These are phyloP conservation scores for Hemaris fuciformis DNA, from an alignment of 2,888 invertebrate species.

Conservation along the genomic window DNA sequence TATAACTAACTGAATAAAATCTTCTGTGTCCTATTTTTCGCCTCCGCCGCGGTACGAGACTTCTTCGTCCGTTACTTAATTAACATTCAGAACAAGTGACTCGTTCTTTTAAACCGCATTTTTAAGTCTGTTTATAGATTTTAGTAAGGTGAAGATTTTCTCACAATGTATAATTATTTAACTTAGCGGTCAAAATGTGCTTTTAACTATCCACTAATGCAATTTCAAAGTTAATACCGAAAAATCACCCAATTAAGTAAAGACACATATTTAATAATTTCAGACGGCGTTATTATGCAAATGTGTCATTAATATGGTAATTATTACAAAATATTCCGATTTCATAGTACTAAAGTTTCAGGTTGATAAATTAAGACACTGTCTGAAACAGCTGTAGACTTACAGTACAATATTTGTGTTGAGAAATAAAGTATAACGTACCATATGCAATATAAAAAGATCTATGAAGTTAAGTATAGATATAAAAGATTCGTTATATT, in stretches of 20 bases:
- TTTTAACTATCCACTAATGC: no score
- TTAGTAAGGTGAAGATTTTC: no score
- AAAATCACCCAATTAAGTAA: no score
- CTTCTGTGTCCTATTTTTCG: background rate
- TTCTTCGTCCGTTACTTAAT: background rate
- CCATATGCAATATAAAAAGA: background rate
- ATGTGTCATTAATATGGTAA: background rate
- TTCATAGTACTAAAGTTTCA: background rate
- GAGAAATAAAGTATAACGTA: background rate
- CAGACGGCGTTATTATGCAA: background rate
- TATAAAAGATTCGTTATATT: background rate
- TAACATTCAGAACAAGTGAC: background rate
- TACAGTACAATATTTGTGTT: background rate
- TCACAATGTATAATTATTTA: no score
- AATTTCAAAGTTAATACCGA: no score
- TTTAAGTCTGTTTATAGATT: no score
- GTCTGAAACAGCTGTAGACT: background rate
- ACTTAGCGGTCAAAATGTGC: no score
- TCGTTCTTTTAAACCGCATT: background rate
- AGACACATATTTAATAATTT: background rate
- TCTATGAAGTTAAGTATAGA: background rate
- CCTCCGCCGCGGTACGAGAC: background rate
- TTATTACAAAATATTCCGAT: background rate
- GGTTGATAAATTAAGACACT: background rate
- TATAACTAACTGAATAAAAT: background rate